Percentiles rank a stretch among this genome's conserved stretches.
Conservation (phyloP, 2,113 vertebrate species). For the Phylloscopus trochiloides region DNA sequence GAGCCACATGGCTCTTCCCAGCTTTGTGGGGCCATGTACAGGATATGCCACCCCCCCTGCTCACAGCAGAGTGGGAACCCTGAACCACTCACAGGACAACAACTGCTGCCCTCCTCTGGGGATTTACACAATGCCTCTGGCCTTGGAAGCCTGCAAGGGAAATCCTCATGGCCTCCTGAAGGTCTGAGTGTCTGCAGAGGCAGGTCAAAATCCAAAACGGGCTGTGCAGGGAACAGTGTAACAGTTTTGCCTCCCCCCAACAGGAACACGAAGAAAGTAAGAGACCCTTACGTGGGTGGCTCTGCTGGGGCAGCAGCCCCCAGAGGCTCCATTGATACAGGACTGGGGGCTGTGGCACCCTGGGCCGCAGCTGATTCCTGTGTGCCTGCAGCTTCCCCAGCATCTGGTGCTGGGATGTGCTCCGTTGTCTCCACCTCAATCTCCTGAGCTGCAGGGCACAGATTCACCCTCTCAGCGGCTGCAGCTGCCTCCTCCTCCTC, state of each 20-base stretch:
- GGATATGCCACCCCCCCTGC: background rate
- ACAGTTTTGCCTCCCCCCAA: background rate
- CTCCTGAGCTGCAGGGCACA: constrained; percentile 69
- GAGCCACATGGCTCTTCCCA: accelerated
- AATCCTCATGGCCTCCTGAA: background rate
- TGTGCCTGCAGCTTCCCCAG: background rate
- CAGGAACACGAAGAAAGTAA: background rate
- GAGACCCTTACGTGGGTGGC: constrained; percentile 65
- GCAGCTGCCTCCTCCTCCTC: constrained; percentile 34
- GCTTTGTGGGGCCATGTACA: accelerated
- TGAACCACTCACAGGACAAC: background rate
- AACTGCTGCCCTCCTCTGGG: background rate
- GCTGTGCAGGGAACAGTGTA: background rate
- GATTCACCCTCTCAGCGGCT: background rate
- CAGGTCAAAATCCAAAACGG: background rate
- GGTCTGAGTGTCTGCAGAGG: background rate
- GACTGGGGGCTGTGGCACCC: background rate
- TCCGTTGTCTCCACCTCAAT: constrained; percentile 69
- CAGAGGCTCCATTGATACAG: background rate
- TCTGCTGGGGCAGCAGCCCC: background rate
- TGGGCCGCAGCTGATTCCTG: background rate
- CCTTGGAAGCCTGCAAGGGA: background rate
- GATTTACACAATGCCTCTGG: accelerated
- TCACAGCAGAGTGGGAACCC: background rate
- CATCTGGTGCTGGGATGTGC: background rate